Evolutionary conservation across 2,113 vertebrate genomes (phyloP).

Genomic region (Sapajus apella): DNA sequence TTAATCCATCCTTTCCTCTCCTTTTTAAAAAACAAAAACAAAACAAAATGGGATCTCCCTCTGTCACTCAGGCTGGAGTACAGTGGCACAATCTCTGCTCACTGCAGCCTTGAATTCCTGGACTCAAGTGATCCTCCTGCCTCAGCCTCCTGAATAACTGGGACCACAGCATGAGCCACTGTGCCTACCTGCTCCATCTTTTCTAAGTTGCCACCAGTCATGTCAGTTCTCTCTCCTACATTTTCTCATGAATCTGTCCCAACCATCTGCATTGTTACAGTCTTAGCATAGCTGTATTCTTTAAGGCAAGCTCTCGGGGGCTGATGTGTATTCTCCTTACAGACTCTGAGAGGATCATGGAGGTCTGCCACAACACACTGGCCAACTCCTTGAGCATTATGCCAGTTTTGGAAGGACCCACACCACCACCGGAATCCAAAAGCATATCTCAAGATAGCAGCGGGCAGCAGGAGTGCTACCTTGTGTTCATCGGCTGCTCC

Average conservation of each 20-base stretch:
- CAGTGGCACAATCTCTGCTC: not conserved
- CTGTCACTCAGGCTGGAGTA: not conserved
- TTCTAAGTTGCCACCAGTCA: not conserved
- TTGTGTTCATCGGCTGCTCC: slow-evolving; percentile 92
- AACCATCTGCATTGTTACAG: not conserved
- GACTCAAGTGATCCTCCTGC: not conserved
- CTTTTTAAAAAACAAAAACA: not conserved
- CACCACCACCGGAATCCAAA: slow-evolving; percentile 79
- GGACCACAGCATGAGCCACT: not conserved
- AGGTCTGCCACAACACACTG: slow-evolving; percentile 91
- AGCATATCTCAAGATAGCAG: slow-evolving; percentile 72
- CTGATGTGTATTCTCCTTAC: not conserved
- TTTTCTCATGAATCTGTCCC: not conserved
- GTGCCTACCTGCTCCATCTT: not conserved
- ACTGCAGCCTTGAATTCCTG: not conserved
- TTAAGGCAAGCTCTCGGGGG: not conserved
- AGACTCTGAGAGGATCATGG: slow-evolving; percentile 91
- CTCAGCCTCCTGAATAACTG: not conserved
- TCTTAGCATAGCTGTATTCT: not conserved
- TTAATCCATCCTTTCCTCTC: not conserved
- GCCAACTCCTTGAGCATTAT: slow-evolving; percentile 88
- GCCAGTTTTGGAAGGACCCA: slow-evolving; percentile 83
- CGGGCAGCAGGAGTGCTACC: slow-evolving; percentile 85
- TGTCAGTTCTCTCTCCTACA: not conserved
- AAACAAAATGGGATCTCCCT: not conserved